Conservation (phyloP, 2,797 vertebrate species). For the Poeciliopsis paucimaculata region DNA sequence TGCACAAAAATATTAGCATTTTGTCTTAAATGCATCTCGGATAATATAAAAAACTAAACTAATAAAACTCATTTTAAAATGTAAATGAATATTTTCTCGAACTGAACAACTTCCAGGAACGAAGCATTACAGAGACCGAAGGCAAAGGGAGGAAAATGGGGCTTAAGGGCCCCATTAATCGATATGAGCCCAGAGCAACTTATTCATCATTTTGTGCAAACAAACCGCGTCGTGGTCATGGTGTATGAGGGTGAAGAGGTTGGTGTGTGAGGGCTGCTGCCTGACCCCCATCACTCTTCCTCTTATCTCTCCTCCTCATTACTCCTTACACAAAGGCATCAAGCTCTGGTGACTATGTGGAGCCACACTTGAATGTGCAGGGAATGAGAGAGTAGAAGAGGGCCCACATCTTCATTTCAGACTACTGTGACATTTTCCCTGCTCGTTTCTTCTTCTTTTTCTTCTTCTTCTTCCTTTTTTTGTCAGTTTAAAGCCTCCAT, state of each 20-base stretch:
- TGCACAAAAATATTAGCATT: background rate
- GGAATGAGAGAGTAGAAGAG: slow-evolving; percentile 49
- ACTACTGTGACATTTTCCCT: slow-evolving; percentile 41
- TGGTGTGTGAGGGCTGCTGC: slow-evolving; percentile 58
- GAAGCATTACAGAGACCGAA: slow-evolving; percentile 77
- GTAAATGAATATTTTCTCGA: slow-evolving; percentile 49
- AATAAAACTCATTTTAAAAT: background rate
- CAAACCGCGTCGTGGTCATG: slow-evolving; percentile 74
- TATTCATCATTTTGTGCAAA: slow-evolving; percentile 87
- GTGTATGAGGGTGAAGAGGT: slow-evolving; percentile 48
- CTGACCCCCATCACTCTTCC: slow-evolving; percentile 79
- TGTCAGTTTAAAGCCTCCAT: slow-evolving; percentile 28
- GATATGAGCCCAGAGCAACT: slow-evolving; percentile 84
- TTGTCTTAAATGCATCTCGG: background rate
- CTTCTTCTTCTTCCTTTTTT: too few relatives aligned
- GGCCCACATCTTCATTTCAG: slow-evolving; percentile 59
- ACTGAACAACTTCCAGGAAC: slow-evolving; percentile 40
- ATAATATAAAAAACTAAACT: background rate
- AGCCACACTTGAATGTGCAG: slow-evolving; percentile 30
- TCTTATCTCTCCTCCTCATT: slow-evolving; percentile 84
- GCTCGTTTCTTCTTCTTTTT: background rate
- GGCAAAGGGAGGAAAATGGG: slow-evolving; percentile 68
- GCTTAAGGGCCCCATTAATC: slow-evolving; percentile 80
- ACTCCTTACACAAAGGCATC: slow-evolving; percentile 67
- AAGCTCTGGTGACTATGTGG: slow-evolving; percentile 48